Conservation (phyloP, 2,888 invertebrate genomes). For the Drosophila neutralis region DNA sequence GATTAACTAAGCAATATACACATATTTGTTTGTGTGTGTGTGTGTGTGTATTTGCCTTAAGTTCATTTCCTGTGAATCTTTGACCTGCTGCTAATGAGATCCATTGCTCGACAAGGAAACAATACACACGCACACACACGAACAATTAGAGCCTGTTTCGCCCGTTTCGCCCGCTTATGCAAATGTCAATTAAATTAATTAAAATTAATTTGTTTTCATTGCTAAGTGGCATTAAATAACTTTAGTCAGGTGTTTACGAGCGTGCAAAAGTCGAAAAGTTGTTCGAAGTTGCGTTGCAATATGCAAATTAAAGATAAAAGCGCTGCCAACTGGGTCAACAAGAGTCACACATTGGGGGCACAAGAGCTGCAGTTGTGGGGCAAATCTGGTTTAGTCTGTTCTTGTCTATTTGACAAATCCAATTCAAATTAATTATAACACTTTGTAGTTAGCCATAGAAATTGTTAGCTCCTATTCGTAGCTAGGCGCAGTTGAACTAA, state of each 20-base stretch:
- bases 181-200: constrained; percentile 68
- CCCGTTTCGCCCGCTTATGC: neutral
- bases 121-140: neutral
- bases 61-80: constrained; percentile 30
- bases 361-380: constrained; percentile 26
- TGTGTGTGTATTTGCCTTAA: constrained; percentile 54
- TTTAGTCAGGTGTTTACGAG: constrained; percentile 41
- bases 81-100: constrained; percentile 7
- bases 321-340: constrained; percentile 40
- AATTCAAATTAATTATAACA: neutral
- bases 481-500: constrained; percentile 26
- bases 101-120: neutral
- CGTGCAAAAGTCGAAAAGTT: neutral
- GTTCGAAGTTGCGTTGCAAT: constrained; percentile 16
- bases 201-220: constrained; percentile 61
- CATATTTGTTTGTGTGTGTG: constrained; percentile 16
- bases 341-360: neutral
- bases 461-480: constrained; percentile 10
- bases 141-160: neutral
- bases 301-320: constrained; percentile 40
- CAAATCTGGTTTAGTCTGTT: constrained; percentile 4
- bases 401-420: constrained; percentile 4
- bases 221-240: constrained; percentile 64
- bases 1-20: constrained; percentile 15
- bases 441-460: constrained; percentile 10